A percentile compares a stretch with the other conserved stretches of the same genome.
Conservation (phyloP, 2,888 invertebrate genomes). For the Cantharis lateralis region DNA sequence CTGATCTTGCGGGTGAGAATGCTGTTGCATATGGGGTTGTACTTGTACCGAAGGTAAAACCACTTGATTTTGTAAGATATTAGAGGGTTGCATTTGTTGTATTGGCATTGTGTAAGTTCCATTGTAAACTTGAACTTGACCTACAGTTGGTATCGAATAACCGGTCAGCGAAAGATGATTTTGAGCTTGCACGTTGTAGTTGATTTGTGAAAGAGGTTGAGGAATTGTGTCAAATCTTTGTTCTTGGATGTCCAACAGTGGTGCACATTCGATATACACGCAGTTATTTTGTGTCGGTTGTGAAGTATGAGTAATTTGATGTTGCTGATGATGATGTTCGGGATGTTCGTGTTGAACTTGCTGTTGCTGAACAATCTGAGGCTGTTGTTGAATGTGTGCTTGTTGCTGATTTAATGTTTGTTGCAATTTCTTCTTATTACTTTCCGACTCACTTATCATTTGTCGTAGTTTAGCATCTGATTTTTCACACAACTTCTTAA, state of each 20-base stretch:
- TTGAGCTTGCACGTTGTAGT: conserved; percentile 47
- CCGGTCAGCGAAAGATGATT: conserved; percentile 44
- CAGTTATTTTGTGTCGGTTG: conserved; percentile 42
- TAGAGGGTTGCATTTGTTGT: conserved; percentile 45
- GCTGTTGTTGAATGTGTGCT: conserved; percentile 26
- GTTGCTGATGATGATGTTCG: conserved; percentile 15
- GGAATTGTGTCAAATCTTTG: conserved; percentile 41
- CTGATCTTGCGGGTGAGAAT: conserved; percentile 15
- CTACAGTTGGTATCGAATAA: conserved; percentile 46
- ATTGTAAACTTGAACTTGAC: conserved; percentile 49
- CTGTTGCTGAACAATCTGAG: conserved; percentile 20
- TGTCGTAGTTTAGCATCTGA: conserved; percentile 55
- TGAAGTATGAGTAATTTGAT: conserved; percentile 17
- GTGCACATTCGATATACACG: conserved; percentile 51
- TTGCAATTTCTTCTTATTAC: conserved; percentile 25
- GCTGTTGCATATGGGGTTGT: conserved; percentile 29
- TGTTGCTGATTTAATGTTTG: conserved; percentile 30
- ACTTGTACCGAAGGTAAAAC: conserved; percentile 25
- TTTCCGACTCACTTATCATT: conserved; percentile 40
- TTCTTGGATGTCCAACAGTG: conserved; percentile 45
- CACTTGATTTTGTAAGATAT: conserved; percentile 42
- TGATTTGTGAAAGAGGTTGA: conserved; percentile 45
- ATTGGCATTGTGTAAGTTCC: conserved; percentile 46
- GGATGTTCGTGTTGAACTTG: conserved; percentile 17
- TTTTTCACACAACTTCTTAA: conserved; percentile 57